A percentile compares a stretch with the other conserved stretches of the same genome.
These are phyloP conservation scores for Phortica magna DNA, from an alignment of 2,888 invertebrate species.

Conservation along the genomic window DNA sequence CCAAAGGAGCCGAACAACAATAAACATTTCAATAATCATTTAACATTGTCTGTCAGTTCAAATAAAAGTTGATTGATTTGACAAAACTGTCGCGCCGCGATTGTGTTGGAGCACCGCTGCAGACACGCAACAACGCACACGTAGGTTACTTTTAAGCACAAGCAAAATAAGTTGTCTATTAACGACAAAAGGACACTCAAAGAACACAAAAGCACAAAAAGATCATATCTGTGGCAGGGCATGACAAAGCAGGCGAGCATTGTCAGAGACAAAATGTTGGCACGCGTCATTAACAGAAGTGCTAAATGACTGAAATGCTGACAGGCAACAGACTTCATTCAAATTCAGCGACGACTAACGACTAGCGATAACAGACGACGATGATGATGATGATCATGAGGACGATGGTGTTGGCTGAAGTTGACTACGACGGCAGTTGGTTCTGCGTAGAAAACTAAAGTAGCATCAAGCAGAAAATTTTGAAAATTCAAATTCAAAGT, in stretches of 20 bases:
- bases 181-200: not conserved
- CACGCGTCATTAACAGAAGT: conserved; percentile 12
- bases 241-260: too few relatives aligned
- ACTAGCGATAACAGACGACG: not conserved
- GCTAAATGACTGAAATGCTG: conserved; percentile 7
- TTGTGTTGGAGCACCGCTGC: not conserved
- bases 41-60: too few relatives aligned
- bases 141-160: not conserved
- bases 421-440: not conserved
- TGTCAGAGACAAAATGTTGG: too few relatives aligned
- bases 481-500: not conserved
- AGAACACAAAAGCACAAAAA: not conserved
- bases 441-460: too few relatives aligned
- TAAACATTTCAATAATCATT: not conserved
- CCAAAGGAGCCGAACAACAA: not conserved
- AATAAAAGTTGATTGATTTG: not conserved
- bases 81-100: not conserved
- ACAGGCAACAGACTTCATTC: conserved; percentile 7
- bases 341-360: too few relatives aligned
- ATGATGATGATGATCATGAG: not conserved
- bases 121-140: too few relatives aligned
- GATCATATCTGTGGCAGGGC: too few relatives aligned
- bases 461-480: too few relatives aligned
- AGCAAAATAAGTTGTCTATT: conserved; percentile 7
- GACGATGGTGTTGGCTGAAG: not conserved